phyloP scores from a whole-genome alignment of 1,140 invertebrate species.

The Onthophagus taurus region DNA sequence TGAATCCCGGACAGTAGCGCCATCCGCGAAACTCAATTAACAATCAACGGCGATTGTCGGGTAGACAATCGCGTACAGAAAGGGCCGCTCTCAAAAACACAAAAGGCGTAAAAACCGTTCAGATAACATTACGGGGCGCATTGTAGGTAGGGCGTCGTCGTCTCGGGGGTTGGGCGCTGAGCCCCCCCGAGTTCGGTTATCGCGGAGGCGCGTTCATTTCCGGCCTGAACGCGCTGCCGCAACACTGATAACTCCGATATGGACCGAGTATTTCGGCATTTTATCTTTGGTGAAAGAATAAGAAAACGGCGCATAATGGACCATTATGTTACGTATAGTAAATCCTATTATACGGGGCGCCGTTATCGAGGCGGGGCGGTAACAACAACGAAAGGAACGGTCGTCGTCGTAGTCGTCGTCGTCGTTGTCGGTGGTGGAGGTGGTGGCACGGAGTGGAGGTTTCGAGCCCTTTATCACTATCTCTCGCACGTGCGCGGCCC shows the following conservation, averaged over 20 bases:
- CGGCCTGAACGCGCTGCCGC: conserved; percentile 36
- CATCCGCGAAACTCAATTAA: conserved; percentile 35
- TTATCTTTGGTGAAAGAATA: conserved; percentile 41
- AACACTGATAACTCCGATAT: conserved; percentile 40
- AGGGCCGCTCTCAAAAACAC: conserved; percentile 26
- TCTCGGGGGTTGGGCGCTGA: too few relatives aligned
- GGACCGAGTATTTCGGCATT: conserved; percentile 37
- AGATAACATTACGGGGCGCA: conserved; percentile 36
- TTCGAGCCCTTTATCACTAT: conserved; percentile 36
- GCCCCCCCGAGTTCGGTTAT: too few relatives aligned
- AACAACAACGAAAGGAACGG: conserved; percentile 5
- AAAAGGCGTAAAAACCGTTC: conserved; percentile 32
- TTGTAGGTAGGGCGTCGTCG: conserved; percentile 26
- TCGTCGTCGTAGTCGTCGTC: too few relatives aligned
- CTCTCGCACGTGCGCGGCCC: conserved; percentile 32
- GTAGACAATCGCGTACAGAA: conserved; percentile 26
- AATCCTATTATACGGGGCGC: conserved; percentile 41
- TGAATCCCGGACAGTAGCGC: too few relatives aligned
- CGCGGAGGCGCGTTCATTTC: conserved; percentile 38
- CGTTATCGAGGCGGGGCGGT: conserved; percentile 31
- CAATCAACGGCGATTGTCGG: conserved; percentile 36
- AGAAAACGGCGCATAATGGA: conserved; percentile 40
- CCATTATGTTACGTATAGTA: conserved; percentile 41
- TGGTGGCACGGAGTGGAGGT: too few relatives aligned
- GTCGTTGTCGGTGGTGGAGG: too few relatives aligned